Base-by-base conservation (phyloP, 1,140 invertebrate genomes). In the Camponotus pennsylvanicus region DNA sequence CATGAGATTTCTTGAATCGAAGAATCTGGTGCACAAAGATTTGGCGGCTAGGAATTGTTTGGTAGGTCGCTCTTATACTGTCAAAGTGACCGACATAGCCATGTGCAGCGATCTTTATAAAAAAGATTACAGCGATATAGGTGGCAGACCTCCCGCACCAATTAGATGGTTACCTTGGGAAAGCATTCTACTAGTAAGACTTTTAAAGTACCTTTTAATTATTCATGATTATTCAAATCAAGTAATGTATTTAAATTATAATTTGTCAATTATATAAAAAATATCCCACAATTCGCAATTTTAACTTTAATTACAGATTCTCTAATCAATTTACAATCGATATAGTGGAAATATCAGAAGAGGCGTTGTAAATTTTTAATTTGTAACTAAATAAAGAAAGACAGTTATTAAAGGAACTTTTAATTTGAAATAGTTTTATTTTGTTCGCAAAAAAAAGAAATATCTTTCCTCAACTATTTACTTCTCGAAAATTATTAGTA, bases 1-100 rank as follows among this genome's bases (percentile, higher is more conserved):
- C 86, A 98, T 98, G 98, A 97, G 97, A 94, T 98, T 97, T 94
- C 96, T 98, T 90, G 97, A 98, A 95, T 97, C 97, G 21, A 96
- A 97, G 93, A 97, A 97, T 91, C 95, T 98, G 91, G 97, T 97
- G 59, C 97, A 98, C 94, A 96, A 97, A 88, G 97, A 98, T 93
- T 95, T 98, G 67, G 97, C 97, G 3, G 97, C 97, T 52, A 96
- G 98, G 86, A 99, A 99, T 95, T 98, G 98, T 94, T 96, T 98
- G 75, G 97, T 98, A 32, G 98, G 97, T 86, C 96, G 97, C 86
- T 97, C 97, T 87, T 98, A 98, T 90, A 95, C 96, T 64, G 97
- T 98, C 91, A 98, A 98, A 95, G 97, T 99, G 86, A 97, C 98
- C 9, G 98, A 99, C 95, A 98, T 98, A 95, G 98, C 98, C 1